Evolutionary conservation across 2,888 invertebrate genomes (phyloP).

Genomic region (Labia minor): DNA sequence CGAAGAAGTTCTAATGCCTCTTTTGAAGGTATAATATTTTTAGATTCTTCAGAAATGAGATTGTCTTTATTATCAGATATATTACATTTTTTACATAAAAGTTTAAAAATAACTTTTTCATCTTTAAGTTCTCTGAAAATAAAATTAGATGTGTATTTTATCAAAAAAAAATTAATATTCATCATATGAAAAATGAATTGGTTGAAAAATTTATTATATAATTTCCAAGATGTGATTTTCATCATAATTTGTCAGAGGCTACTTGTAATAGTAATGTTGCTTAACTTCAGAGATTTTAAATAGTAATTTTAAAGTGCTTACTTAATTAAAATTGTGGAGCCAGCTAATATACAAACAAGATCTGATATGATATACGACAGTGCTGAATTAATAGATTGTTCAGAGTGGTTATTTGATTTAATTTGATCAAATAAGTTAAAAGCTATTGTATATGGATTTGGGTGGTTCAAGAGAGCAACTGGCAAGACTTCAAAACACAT

Average conservation of each 20-base stretch:
- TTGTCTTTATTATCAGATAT: constrained; percentile 23
- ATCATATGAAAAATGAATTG: too few relatives aligned
- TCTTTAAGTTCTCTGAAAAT: not conserved
- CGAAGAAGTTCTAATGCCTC: constrained; percentile 28
- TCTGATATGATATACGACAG: not conserved
- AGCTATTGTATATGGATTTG: not conserved
- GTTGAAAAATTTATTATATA: too few relatives aligned
- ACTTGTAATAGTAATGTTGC: too few relatives aligned
- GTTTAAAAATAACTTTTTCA: not conserved
- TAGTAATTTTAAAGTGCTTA: constrained; percentile 26
- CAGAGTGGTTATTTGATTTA: not conserved
- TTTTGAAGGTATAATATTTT: not conserved
- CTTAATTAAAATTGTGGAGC: constrained; percentile 26
- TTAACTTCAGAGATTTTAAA: too few relatives aligned
- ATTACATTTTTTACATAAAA: not conserved
- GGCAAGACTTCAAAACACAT: not conserved
- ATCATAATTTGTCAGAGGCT: too few relatives aligned
- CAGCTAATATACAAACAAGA: constrained; percentile 32
- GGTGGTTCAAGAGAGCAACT: not conserved
- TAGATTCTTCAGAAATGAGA: too few relatives aligned
- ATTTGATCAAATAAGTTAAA: not conserved
- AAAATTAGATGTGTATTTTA: too few relatives aligned
- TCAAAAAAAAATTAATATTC: too few relatives aligned
- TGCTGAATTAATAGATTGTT: not conserved
- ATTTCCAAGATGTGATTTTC: too few relatives aligned